Evolutionary conservation across 2,888 invertebrate genomes (phyloP), one percentile per base, ranked within the genome.

Genomic region (Cephus runcator): DNA sequence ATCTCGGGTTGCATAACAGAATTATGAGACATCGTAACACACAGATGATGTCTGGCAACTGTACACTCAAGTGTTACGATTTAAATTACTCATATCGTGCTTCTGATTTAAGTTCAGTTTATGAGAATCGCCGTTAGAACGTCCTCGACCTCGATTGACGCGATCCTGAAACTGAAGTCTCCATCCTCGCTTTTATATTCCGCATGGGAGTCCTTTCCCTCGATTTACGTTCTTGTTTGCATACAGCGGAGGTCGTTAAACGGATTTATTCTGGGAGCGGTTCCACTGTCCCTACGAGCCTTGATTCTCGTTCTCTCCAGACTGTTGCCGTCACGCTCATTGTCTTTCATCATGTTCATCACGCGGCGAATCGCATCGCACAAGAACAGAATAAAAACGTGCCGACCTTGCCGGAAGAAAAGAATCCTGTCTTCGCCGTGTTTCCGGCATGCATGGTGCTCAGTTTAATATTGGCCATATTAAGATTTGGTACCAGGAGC

Each of bases 331-430:
- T 81, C 12, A 31, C 23, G 31, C 83, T 84, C 73, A 86, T 88
- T 80, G 31, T 83, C 3, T 90, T 90, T 81, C 90, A 90, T 78
- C 80, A 87, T 34, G n/a, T 85, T 34, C 88, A 90, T 83, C 88
- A 89, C 76, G 73, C 74, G 11, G 78, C 86, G 30, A 86, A 86
- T 74, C 80, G 80, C 11, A 71, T 30, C 4, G 76, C 78, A 31
- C 82, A 76, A 11, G 77, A 83, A 15, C 12, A 79, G 9, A 80
- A 90, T 74, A 75, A 83, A 0, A 76, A 78, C 1, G 34, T 86
- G 33, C 86, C 89, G 73, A n/a, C 78, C 1, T 77, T 91, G 34
- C 89, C 88, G 1, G 88, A 89, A 82, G 88, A 90, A 76, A 84
- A 80, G 73, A 88, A 90, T 82, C 83, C 84, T 1, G 80, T 89